Conservation (phyloP, 2,113 vertebrate genomes). For the Pomatostomus ruficeps region DNA sequence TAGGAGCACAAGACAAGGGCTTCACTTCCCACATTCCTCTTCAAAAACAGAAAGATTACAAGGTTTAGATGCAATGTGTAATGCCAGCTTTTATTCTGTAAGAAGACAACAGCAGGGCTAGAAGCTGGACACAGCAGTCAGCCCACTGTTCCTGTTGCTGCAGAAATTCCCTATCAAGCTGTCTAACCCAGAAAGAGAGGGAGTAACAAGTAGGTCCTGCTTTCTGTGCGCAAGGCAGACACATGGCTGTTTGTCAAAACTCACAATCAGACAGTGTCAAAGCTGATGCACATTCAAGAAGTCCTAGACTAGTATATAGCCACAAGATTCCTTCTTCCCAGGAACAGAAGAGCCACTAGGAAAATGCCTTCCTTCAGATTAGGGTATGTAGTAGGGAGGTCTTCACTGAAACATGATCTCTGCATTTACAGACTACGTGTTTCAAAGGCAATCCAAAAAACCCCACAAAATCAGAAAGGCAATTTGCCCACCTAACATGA, state of each 20-base stretch:
- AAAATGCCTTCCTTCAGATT: neutral
- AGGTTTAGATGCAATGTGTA: neutral
- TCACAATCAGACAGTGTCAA: neutral
- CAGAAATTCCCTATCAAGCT: neutral
- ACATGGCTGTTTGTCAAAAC: neutral
- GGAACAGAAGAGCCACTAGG: neutral
- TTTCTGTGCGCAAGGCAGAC: neutral
- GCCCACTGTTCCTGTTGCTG: rapidly evolving
- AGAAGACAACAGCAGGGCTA: neutral
- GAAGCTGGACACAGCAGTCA: neutral
- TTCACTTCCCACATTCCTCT: neutral
- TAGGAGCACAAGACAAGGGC: neutral
- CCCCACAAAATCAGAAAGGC: neutral
- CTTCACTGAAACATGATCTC: neutral
- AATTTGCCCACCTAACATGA: neutral
- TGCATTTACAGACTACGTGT: neutral
- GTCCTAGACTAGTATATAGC: neutral
- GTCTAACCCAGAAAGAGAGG: neutral
- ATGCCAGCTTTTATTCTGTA: neutral
- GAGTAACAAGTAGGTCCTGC: neutral
- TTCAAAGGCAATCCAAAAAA: neutral
- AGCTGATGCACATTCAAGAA: neutral
- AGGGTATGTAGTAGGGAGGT: neutral
- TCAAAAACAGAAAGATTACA: neutral
- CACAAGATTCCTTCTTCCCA: neutral